Percentiles rank a stretch among this genome's conserved stretches.
phyloP scores from a whole-genome alignment of 1,140 invertebrate species.

The Apis laboriosa region DNA sequence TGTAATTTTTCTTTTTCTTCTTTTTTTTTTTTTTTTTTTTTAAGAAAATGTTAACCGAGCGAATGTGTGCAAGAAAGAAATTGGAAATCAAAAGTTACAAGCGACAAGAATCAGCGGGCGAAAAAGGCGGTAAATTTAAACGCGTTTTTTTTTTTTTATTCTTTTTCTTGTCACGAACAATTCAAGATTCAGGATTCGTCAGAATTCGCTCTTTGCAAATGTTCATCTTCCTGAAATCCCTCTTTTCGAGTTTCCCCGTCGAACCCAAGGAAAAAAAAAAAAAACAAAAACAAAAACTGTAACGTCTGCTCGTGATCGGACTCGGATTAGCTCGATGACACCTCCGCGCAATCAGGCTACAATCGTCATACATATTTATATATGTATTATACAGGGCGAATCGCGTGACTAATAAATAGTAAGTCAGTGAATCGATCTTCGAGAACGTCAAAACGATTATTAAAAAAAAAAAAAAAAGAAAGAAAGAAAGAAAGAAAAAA shows the following conservation, averaged over 20 bases:
- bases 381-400: conserved; percentile 45
- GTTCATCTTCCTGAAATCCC: neutral
- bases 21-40: too few species aligned
- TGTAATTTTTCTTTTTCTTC: too few species aligned
- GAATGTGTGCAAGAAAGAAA: too few species aligned
- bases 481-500: neutral
- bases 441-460: neutral
- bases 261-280: conserved; percentile 4
- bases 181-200: neutral
- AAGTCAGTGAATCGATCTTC: neutral
- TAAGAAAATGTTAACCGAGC: too few species aligned
- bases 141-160: too few species aligned
- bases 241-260: neutral
- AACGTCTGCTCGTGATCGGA: conserved; percentile 34
- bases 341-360: conserved; percentile 50
- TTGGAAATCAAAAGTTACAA: too few species aligned
- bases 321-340: conserved; percentile 47
- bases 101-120: too few species aligned
- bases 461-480: neutral
- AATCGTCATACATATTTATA: conserved; percentile 58
- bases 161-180: too few species aligned
- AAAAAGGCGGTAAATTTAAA: too few species aligned
- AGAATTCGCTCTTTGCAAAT: neutral
- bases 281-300: neutral
- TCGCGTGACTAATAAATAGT: conserved; percentile 2